Evolutionary conservation across 2,797 vertebrate genomes (phyloP).

Genomic region (Mallotus villosus): DNA sequence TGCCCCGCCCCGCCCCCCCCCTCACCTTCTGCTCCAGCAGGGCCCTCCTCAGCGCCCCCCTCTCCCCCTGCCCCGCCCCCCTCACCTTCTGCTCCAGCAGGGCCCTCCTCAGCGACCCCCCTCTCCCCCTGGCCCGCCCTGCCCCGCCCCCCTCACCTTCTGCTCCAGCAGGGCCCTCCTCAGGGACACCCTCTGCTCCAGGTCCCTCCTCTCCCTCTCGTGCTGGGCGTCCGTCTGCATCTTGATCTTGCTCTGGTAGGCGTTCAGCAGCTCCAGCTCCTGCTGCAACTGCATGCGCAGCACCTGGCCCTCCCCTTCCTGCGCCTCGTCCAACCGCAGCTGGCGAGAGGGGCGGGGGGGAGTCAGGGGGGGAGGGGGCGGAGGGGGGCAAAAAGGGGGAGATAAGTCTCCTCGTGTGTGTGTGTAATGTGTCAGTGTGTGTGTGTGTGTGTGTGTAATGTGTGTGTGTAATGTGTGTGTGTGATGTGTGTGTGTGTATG

Average conservation of each 20-base stretch:
- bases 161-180: constrained; percentile 94
- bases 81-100: constrained; percentile 96
- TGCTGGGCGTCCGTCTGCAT: constrained; percentile 99
- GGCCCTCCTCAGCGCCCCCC: constrained; percentile 91
- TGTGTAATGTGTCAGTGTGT: no score
- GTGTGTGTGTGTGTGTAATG: neutral
- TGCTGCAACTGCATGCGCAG: constrained; percentile 98
- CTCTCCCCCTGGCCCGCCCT: no score
- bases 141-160: constrained; percentile 83
- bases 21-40: constrained; percentile 96
- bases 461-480: neutral
- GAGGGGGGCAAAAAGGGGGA: neutral
- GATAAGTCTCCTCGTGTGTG: neutral
- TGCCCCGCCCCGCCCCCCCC: neutral
- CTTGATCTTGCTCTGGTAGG: constrained; percentile 99
- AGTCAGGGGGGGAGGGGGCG: constrained; percentile 7
- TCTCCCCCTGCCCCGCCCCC: neutral
- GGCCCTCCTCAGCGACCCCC: constrained; percentile 82
- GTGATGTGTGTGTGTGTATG: neutral
- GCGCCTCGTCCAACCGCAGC: constrained; percentile 97
- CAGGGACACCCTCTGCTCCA: constrained; percentile 96
- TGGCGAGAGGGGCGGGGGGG: constrained; percentile 32
- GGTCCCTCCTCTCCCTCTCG: constrained; percentile 93
- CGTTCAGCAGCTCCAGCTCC: constrained; percentile 97
- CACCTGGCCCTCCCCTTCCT: constrained; percentile 95